Percentiles rank a stretch among this genome's conserved stretches.
Conservation (phyloP, 1,140 invertebrate species). For the Calosoma granatense region DNA sequence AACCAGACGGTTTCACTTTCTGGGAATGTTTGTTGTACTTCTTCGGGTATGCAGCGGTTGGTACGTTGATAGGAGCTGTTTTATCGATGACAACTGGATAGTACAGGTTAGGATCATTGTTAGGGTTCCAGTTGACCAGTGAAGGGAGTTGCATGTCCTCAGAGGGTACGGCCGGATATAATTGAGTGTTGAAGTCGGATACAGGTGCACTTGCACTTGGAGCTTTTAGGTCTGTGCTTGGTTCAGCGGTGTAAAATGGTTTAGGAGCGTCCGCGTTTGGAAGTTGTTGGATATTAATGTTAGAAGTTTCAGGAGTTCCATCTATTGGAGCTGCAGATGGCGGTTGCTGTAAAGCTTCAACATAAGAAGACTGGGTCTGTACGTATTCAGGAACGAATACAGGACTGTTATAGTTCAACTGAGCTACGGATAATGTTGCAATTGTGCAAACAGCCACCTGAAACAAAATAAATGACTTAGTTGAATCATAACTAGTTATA, state of each 20-base stretch:
- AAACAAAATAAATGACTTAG: constrained; percentile 16
- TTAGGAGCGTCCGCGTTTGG: constrained; percentile 20
- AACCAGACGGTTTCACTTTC: constrained; percentile 26
- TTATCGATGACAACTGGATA: constrained; percentile 24
- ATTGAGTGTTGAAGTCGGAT: constrained; percentile 11
- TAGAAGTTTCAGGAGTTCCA: constrained; percentile 3
- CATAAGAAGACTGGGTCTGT: neutral
- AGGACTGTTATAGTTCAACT: constrained; percentile 2
- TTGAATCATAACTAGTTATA: no score
- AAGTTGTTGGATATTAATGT: constrained; percentile 22
- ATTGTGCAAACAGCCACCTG: constrained; percentile 16
- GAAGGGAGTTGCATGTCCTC: constrained; percentile 26
- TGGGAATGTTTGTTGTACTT: constrained; percentile 30
- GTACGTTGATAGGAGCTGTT: constrained; percentile 20
- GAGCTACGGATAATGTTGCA: constrained; percentile 11
- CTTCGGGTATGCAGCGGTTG: constrained; percentile 29
- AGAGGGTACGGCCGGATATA: constrained; percentile 22
- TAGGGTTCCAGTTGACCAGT: constrained; percentile 28
- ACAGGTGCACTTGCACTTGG: constrained; percentile 11
- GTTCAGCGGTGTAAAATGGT: constrained; percentile 25
- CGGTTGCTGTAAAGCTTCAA: constrained; percentile 9
- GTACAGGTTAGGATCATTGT: constrained; percentile 30
- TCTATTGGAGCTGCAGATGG: neutral
- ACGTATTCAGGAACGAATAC: neutral
- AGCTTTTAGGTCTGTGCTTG: constrained; percentile 20